A percentile compares a stretch with the other conserved stretches of the same genome.
Conservation (phyloP, 1,140 invertebrate genomes). For the Trachymyrmex septentrionalis region DNA sequence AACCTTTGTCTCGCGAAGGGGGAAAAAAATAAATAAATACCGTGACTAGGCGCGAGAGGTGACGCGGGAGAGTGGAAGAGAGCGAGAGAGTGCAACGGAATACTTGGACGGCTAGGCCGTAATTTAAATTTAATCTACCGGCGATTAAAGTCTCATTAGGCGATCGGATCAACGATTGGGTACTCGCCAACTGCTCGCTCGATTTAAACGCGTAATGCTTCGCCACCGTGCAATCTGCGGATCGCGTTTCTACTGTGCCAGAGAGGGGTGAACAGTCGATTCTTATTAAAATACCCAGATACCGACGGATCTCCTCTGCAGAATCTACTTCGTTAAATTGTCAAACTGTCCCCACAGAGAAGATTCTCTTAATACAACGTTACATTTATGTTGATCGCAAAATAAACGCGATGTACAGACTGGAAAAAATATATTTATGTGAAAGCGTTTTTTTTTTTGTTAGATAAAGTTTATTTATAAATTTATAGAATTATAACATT, state of each 20-base stretch:
- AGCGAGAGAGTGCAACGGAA: not conserved
- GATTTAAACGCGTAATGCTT: constrained; percentile 59
- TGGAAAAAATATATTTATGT: not conserved
- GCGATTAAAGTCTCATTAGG: constrained; percentile 71
- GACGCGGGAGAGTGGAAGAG: not conserved
- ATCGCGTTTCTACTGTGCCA: constrained; percentile 51
- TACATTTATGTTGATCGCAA: not conserved
- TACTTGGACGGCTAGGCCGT: constrained; percentile 21
- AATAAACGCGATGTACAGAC: not conserved
- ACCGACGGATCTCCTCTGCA: constrained; percentile 31
- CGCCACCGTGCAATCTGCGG: constrained; percentile 55
- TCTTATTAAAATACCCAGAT: constrained; percentile 65
- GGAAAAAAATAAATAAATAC: constrained; percentile 44
- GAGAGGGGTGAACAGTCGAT: constrained; percentile 32
- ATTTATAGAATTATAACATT: too few relatives aligned
- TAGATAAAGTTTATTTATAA: not conserved
- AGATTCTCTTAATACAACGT: constrained; percentile 11
- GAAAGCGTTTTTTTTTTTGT: not conserved
- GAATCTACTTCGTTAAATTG: constrained; percentile 5
- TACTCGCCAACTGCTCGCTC: constrained; percentile 39
- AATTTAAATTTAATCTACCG: constrained; percentile 64
- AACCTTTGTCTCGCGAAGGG: constrained; percentile 42
- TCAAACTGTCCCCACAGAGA: not conserved
- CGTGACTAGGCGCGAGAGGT: not conserved
- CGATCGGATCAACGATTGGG: constrained; percentile 58